A percentile compares a stretch with the other conserved stretches of the same genome.
These are phyloP conservation scores for Hydropotes inermis DNA, from an alignment of 2,113 vertebrate species.

Conservation along the genomic window DNA sequence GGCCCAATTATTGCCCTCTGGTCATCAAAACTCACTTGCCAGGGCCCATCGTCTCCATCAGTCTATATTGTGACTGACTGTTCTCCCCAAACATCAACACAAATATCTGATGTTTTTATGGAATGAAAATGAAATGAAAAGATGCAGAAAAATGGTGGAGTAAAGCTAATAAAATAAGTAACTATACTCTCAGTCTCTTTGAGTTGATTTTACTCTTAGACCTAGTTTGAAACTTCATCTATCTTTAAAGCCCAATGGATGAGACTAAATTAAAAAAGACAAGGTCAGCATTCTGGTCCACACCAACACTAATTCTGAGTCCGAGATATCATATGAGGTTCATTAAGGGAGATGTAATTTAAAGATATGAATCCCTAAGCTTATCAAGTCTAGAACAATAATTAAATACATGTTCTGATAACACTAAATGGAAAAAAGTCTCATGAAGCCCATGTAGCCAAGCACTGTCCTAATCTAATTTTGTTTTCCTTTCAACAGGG, in stretches of 20 bases:
- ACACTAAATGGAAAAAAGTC: not conserved
- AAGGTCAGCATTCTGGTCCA: not conserved
- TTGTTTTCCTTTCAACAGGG: constrained; percentile 37
- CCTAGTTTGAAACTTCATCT: not conserved
- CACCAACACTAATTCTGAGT: not conserved
- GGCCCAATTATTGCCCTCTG: not conserved
- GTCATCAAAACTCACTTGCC: not conserved
- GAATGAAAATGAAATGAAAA: not conserved
- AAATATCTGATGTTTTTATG: not conserved
- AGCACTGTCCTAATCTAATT: constrained; percentile 49
- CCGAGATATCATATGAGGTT: not conserved
- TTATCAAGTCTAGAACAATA: not conserved
- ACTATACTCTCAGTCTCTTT: not conserved
- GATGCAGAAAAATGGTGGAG: not conserved
- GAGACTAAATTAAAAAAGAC: not conserved
- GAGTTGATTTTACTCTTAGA: not conserved
- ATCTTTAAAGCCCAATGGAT: not conserved
- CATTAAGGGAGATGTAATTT: not conserved
- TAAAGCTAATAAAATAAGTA: not conserved
- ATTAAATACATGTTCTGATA: not conserved
- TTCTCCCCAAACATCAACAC: not conserved
- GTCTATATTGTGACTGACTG: not conserved
- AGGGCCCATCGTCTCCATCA: not conserved
- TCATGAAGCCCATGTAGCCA: not conserved
- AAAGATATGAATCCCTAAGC: not conserved